Evolutionary conservation across 2,113 vertebrate species (phyloP), one percentile per base, ranked within the genome.

Genomic region (Vulpes ferrilata): DNA sequence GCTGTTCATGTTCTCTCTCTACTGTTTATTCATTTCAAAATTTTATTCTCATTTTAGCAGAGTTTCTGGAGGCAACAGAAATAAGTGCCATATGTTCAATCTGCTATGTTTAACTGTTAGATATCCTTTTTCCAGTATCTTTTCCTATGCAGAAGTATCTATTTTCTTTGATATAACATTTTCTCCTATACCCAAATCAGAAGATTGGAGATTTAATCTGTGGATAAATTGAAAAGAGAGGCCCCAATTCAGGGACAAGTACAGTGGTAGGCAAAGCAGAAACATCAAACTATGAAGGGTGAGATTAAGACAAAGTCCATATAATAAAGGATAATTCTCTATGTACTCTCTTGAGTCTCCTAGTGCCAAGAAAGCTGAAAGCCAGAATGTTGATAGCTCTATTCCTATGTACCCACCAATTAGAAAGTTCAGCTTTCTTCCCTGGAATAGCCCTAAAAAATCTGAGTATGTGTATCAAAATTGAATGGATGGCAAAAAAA

Each of bases 1-100:
- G 25, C 86, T 87, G 76, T 88, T 83, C 74, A 81, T 69, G 51
- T 78, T 78, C 74, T 69, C 76, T 78, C 53, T 88, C 82, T 81
- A 71, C 76, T 94, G 69, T 90, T 91, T 93, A 87, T 91, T 83
- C 67, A 94, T 78, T 97, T 93, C 83, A 87, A 83, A 53, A 43
- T 84, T 76, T 78, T 85, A 86, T 95, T 95, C 93, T 86, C 80
- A 86, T 95, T 97, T 97, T 97, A 93, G 85, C 64, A 90, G 64
- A 92, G 78, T 88, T 96, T 94, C 88, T 90, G 76, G 35, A 94
- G 69, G 69, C 88, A 92, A 97, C 67, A 88, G 76, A 93, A 96
- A 71, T 88, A 88, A 78, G 62, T 71, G 43, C 76, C 69, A 48
- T 96, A 92, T 97, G 94, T 93, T 96, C 96, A 71, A 78, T 92